A percentile compares a stretch with the other conserved stretches of the same genome.
Conservation (phyloP, 2,888 invertebrate species). For the Macrophya annulata region DNA sequence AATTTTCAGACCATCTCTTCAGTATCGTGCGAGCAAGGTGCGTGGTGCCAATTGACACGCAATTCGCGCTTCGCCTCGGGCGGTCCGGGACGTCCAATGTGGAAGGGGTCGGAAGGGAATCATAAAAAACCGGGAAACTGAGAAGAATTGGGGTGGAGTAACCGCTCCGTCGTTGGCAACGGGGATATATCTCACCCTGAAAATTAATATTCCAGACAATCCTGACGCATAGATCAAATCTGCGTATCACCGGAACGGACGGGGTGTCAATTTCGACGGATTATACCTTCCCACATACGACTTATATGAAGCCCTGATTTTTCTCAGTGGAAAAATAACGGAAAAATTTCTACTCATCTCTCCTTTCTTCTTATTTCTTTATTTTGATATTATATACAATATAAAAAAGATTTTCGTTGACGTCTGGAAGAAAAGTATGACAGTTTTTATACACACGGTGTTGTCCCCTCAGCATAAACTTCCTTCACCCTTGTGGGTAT, state of each 20-base stretch:
- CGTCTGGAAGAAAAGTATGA: conserved; percentile 36
- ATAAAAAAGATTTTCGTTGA: conserved; percentile 12
- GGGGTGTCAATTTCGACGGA: conserved; percentile 77
- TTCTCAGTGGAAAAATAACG: not conserved
- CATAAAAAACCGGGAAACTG: conserved; percentile 66
- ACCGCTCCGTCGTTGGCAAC: conserved; percentile 34
- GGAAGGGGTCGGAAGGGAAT: conserved; percentile 60
- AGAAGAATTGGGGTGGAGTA: conserved; percentile 58
- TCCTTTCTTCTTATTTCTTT: not conserved
- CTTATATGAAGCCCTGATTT: conserved; percentile 3
- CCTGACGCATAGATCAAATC: conserved; percentile 79
- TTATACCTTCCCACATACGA: conserved; percentile 64
- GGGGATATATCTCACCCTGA: conserved; percentile 54
- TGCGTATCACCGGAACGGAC: conserved; percentile 73
- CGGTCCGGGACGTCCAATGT: conserved; percentile 63
- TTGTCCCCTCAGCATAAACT: conserved; percentile 36
- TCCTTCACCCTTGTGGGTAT: conserved; percentile 43
- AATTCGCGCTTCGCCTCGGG: conserved; percentile 67
- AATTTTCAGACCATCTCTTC: not conserved
- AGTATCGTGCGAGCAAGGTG: conserved; percentile 36
- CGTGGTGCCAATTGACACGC: conserved; percentile 58
- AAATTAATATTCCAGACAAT: conserved; percentile 79
- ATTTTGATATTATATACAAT: not conserved
- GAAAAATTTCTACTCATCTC: not conserved
- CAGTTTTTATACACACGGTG: not conserved